Evolutionary conservation across 2,888 invertebrate genomes (phyloP).

Genomic region (Caradrina kadenii): DNA sequence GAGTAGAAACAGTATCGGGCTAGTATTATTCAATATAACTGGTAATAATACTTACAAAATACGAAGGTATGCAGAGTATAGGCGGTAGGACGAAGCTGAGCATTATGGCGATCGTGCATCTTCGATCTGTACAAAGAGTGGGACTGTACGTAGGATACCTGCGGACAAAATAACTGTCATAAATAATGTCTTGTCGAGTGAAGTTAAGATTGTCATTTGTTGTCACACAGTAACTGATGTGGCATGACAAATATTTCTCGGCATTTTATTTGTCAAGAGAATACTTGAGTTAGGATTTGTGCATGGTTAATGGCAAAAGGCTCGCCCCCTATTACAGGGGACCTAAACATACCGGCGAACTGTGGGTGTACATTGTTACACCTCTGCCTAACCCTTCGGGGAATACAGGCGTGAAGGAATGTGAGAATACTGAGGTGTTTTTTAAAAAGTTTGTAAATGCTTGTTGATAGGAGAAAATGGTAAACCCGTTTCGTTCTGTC

Average conservation of each 20-base stretch:
- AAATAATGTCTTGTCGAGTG: neutral
- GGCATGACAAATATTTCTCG: neutral
- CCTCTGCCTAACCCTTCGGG: too few species aligned
- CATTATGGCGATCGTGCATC: constrained; percentile 94
- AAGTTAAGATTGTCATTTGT: neutral
- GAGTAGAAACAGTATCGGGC: too few species aligned
- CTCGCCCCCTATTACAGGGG: too few species aligned
- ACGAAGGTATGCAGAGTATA: constrained; percentile 95
- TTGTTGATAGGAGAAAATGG: too few species aligned
- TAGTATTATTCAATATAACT: too few species aligned
- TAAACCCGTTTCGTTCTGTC: too few species aligned
- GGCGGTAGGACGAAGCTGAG: constrained; percentile 94
- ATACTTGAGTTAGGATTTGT: too few species aligned
- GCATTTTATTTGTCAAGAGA: neutral
- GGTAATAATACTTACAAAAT: constrained; percentile 89
- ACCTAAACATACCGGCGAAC: too few species aligned
- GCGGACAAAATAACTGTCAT: constrained; percentile 46
- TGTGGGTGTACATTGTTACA: too few species aligned
- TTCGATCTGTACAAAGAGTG: constrained; percentile 92
- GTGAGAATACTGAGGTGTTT: neutral
- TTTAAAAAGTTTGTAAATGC: neutral
- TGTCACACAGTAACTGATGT: too few species aligned
- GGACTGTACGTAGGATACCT: constrained; percentile 81
- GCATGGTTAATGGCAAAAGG: too few species aligned
- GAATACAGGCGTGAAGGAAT: too few species aligned